Evolutionary conservation across 2,113 vertebrate genomes (phyloP), one percentile per base, ranked within the genome.

Genomic region (Amphiprion ocellaris): DNA sequence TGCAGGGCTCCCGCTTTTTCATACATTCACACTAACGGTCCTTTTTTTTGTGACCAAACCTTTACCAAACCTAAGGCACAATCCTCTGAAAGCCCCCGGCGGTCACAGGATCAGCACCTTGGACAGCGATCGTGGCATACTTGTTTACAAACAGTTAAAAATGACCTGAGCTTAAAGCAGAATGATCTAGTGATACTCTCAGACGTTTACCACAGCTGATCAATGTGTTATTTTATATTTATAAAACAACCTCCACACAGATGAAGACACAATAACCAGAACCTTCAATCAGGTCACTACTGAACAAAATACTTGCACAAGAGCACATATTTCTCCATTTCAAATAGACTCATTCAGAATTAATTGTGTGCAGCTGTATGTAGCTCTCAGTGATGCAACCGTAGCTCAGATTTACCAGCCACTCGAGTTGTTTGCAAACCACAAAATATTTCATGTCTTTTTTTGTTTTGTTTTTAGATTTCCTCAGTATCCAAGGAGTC

Each of bases 41-140:
- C 55, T 16, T 24, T 26, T 21, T 47, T 56, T 37, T 52, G 39
- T 8, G 30, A 59, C 47, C 39, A 26, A 26, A 26, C 30, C 37
- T 73, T 69, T 50, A 52, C 10, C n/a, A 30, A 63, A 68, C n/a
- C 30, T 72, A 15, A 26, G 56, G 56, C 49, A 50, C 56, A 33
- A 16, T 61, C 33, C n/a, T 74, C 17, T 53, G 49, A 65, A 50
- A 74, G 52, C 52, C 33, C 49, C 15, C 24, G 55, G 17, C 26
- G 67, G 41, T 83, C 70, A 58, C 24, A 63, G 69, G 56, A 85
- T 91, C 90, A 91, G 90, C 79, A 91, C 88, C 90, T 58, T 87
- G 90, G 90, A 91, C 86, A 91, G 90, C 59, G 82, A 63, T 79
- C 26, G 37, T 50, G 55, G 39, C 59, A 74, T 39, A 44, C 47